Conservation (phyloP, 2,113 vertebrate genomes). For the Caranx melampygus region DNA sequence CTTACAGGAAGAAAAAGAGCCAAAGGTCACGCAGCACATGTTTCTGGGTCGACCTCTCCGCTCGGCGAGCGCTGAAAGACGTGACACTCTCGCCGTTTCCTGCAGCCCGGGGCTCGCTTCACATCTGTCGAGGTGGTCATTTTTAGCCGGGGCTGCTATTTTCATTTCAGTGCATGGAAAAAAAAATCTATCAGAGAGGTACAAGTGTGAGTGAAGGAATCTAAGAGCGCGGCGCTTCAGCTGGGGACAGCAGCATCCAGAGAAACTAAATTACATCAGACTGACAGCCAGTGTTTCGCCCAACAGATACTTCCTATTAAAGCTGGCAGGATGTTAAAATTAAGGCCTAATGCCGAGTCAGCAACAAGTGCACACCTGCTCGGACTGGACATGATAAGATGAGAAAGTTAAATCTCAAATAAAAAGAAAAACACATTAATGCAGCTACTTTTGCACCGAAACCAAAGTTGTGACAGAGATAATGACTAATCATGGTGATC, state of each 20-base stretch:
- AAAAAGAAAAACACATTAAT: not conserved
- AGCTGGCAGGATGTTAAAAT: not conserved
- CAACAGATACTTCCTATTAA: not conserved
- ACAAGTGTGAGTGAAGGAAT: not conserved
- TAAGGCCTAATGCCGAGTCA: not conserved
- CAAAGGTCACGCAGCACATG: slow-evolving; percentile 84
- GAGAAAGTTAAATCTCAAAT: too few species aligned
- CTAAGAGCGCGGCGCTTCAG: not conserved
- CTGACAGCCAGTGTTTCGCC: not conserved
- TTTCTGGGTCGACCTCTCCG: slow-evolving; percentile 75
- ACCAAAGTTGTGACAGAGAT: too few species aligned
- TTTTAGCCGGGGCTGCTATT: slow-evolving; percentile 75
- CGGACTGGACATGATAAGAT: too few species aligned
- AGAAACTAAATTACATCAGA: not conserved
- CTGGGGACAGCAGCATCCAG: not conserved
- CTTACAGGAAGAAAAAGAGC: slow-evolving; percentile 76
- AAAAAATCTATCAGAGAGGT: not conserved
- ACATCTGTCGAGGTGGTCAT: slow-evolving; percentile 68
- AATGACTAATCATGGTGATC: too few species aligned
- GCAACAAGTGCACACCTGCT: not conserved
- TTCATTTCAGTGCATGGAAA: slow-evolving; percentile 56
- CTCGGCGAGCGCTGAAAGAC: slow-evolving; percentile 63
- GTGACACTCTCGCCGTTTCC: slow-evolving; percentile 72
- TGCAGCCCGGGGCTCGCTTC: slow-evolving; percentile 45
- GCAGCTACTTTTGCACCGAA: too few species aligned